These are phyloP conservation scores for Ambastaia sidthimunki DNA, from an alignment of 2,797 vertebrate genomes.

Conservation along the genomic window DNA sequence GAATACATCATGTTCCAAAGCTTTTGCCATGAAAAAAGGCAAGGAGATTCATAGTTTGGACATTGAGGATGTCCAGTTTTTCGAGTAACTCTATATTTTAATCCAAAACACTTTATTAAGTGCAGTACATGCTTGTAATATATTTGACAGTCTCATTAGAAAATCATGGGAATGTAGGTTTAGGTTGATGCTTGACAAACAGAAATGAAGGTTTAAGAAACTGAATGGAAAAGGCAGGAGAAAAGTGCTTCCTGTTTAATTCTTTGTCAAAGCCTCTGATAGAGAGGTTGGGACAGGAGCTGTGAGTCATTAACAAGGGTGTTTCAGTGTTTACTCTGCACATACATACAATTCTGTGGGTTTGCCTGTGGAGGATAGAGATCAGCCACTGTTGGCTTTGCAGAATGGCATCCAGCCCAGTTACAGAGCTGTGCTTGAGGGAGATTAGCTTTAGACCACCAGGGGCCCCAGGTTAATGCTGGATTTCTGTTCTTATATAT, in stretches of 20 bases:
- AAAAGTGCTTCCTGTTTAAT: background rate
- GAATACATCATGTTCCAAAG: background rate
- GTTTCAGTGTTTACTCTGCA: constrained; percentile 52
- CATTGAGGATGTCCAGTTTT: background rate
- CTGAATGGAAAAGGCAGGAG: background rate
- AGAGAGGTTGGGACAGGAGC: background rate
- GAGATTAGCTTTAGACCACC: constrained; percentile 10
- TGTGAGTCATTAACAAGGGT: constrained; percentile 31
- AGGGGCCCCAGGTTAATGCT: background rate
- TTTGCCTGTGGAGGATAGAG: constrained; percentile 61
- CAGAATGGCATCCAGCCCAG: constrained; percentile 1
- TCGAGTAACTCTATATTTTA: background rate
- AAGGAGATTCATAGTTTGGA: constrained; percentile 10
- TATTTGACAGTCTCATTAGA: background rate
- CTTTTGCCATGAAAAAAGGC: background rate
- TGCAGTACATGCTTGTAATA: background rate
- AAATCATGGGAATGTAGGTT: constrained; percentile 2
- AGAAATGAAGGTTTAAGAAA: background rate
- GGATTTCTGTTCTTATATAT: background rate
- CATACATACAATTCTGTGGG: constrained; percentile 69
- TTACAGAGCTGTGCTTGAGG: constrained; percentile 13
- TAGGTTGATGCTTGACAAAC: background rate
- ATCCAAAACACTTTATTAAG: constrained; percentile 7
- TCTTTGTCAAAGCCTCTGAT: constrained; percentile 29
- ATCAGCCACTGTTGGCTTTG: constrained; percentile 66